These are phyloP conservation scores for Synanthedon formicaeformis DNA, from an alignment of 2,888 invertebrate species.

Conservation along the genomic window DNA sequence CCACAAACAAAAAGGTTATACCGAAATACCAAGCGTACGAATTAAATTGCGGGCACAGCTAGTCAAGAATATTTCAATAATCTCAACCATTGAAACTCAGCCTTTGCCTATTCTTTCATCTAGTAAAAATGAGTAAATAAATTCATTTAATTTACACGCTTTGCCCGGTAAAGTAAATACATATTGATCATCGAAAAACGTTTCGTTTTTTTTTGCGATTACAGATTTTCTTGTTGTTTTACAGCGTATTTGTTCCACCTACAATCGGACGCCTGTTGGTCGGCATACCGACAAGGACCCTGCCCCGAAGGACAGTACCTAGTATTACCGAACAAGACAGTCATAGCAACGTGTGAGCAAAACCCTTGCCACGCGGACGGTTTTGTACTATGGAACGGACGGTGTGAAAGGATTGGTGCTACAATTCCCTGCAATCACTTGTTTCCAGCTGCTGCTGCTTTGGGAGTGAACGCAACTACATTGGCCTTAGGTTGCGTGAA, in stretches of 20 bases:
- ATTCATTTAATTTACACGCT: too few relatives aligned
- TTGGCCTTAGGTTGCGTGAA: constrained; percentile 69
- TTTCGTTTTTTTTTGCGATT: too few relatives aligned
- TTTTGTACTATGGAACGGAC: constrained; percentile 46
- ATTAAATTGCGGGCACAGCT: too few relatives aligned
- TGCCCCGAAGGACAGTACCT: constrained; percentile 69
- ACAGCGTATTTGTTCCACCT: constrained; percentile 74
- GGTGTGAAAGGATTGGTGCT: constrained; percentile 51
- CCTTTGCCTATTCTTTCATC: background rate
- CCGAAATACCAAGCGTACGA: too few relatives aligned
- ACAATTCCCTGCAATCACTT: constrained; percentile 45
- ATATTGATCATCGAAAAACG: too few relatives aligned
- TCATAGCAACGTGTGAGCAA: constrained; percentile 69
- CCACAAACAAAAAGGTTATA: too few relatives aligned
- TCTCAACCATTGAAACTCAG: background rate
- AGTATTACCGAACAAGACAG: constrained; percentile 55
- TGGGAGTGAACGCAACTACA: constrained; percentile 73
- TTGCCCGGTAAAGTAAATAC: too few relatives aligned
- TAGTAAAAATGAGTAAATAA: too few relatives aligned
- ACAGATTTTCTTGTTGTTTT: constrained; percentile 10
- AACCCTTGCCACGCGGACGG: constrained; percentile 74
- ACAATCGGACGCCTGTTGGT: constrained; percentile 70
- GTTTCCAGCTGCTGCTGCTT: constrained; percentile 37
- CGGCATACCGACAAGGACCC: constrained; percentile 75
- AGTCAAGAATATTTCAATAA: background rate